phyloP scores from a whole-genome alignment of 1,140 invertebrate species.

The Drosophila nikananu region DNA sequence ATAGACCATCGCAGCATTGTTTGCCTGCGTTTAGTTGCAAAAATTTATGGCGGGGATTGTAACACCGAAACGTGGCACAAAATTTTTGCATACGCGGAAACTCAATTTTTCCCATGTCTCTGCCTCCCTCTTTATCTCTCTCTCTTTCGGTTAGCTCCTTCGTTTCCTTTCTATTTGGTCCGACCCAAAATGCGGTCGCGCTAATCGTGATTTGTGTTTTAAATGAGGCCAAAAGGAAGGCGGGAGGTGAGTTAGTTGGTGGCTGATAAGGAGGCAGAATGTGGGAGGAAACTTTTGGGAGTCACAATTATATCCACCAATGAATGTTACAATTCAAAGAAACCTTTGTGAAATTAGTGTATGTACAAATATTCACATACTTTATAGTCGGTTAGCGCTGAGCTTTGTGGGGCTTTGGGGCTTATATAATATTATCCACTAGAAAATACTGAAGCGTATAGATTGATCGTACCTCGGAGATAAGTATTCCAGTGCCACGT shows the following conservation, averaged over 20 bases:
- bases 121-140: background rate
- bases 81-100: conserved; percentile 45
- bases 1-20: conserved; percentile 55
- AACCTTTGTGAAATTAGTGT: background rate
- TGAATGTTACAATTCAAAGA: background rate
- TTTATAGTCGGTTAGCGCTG: no score
- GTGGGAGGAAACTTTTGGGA: background rate
- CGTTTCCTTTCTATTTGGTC: conserved; percentile 1
- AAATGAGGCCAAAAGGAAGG: conserved; percentile 41
- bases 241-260: conserved; percentile 2
- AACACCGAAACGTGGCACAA: conserved; percentile 33
- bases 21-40: conserved; percentile 59
- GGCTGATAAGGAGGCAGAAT: background rate
- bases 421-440: no score
- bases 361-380: background rate
- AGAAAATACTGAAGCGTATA: no score
- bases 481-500: no score
- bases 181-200: conserved; percentile 30
- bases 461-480: no score
- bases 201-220: conserved; percentile 77
- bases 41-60: conserved; percentile 62
- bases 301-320: background rate
- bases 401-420: no score
- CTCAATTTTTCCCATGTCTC: background rate
- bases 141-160: background rate